phyloP scores from a whole-genome alignment of 2,888 invertebrate genomes.

The Unio delphinus region DNA sequence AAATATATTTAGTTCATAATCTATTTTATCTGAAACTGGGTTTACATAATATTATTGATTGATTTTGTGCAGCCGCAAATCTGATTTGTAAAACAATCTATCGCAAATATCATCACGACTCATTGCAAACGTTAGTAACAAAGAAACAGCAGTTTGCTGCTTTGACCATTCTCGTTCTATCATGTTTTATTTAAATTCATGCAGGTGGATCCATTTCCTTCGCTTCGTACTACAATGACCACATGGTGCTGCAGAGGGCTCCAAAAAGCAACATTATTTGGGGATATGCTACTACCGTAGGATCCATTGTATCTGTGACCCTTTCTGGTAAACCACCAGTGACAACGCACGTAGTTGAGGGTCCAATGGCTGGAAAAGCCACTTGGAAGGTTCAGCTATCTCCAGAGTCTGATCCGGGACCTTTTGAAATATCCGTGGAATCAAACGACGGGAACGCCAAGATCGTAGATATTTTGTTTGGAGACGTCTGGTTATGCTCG shows the following conservation, averaged over 20 bases:
- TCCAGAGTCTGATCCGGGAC: slow-evolving; percentile 30
- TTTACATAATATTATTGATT: no score
- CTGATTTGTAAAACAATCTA: no score
- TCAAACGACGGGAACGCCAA: slow-evolving; percentile 16
- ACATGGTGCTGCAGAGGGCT: slow-evolving; percentile 56
- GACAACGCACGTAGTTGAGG: background rate
- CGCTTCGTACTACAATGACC: slow-evolving; percentile 33
- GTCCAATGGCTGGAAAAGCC: slow-evolving; percentile 30
- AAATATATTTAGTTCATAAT: no score
- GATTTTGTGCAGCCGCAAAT: no score
- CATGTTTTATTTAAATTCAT: no score
- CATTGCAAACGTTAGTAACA: no score
- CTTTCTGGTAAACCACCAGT: background rate
- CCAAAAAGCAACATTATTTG: slow-evolving; percentile 48
- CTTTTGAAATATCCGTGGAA: slow-evolving; percentile 29
- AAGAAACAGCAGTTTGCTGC: no score
- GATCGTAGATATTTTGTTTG: slow-evolving; percentile 63
- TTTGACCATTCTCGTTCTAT: no score
- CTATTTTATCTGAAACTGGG: no score
- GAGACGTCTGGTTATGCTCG: slow-evolving; percentile 69
- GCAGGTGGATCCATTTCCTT: slow-evolving; percentile 1
- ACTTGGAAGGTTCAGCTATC: slow-evolving; percentile 49
- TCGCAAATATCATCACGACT: no score
- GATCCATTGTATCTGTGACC: slow-evolving; percentile 23
- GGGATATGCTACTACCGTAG: slow-evolving; percentile 42